Conservation (phyloP, 2,797 vertebrate genomes). For the Myoxocephalus aenaeus region DNA sequence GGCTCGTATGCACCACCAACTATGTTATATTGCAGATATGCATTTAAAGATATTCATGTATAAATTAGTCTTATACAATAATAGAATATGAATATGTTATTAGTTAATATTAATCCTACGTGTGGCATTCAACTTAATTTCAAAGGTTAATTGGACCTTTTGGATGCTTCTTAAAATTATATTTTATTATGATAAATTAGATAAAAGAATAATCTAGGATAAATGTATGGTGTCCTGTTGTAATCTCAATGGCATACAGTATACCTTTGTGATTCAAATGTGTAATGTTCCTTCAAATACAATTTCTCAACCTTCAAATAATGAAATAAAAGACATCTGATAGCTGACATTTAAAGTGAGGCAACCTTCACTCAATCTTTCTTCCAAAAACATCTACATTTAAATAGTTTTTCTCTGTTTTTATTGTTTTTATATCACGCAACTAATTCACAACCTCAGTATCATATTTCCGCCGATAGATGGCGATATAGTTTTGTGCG, state of each 20-base stretch:
- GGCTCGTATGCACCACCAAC: background rate
- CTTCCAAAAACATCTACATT: background rate
- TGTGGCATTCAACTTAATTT: background rate
- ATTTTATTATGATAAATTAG: no score
- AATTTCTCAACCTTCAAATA: background rate
- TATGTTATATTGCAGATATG: background rate
- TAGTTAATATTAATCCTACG: no score
- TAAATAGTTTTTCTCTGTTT: background rate
- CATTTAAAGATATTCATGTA: background rate
- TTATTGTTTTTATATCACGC: background rate
- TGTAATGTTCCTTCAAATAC: background rate
- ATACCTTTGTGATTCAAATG: background rate
- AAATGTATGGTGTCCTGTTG: background rate
- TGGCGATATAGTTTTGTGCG: slow-evolving; percentile 10
- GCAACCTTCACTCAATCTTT: background rate
- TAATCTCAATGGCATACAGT: background rate
- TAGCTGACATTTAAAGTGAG: background rate
- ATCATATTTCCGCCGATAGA: slow-evolving; percentile 15
- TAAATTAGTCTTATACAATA: background rate
- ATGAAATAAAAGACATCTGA: background rate
- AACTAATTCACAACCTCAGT: background rate
- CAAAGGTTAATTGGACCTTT: background rate
- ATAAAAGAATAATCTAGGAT: background rate
- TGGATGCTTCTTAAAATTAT: background rate
- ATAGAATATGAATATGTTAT: background rate